Evolutionary conservation across 2,888 invertebrate species (phyloP), one percentile per base, ranked within the genome.

Genomic region (Macrosoma leucophasiata): DNA sequence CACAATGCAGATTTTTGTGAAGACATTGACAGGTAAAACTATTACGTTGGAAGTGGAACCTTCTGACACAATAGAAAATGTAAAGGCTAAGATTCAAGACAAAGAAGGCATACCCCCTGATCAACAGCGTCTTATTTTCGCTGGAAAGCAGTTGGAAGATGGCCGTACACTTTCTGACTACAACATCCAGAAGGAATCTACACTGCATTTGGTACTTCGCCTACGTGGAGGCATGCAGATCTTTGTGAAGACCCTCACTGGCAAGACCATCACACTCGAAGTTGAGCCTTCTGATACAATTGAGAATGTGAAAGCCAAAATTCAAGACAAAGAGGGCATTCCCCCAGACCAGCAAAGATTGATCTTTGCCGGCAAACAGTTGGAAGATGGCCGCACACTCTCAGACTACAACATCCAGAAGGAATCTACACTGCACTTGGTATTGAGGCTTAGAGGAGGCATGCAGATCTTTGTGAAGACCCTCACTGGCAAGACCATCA

Each of bases 121-220:
- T 23, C 62, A 62, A 4, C 62, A 62, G 15, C 14, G 24, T 52
- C 10, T 95, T 62, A 95, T 95, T 70, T 96, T 96, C 67, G 95
- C 95, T 62, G 96, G 96, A 46, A 96, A 96, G 8, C 44, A 44
- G 7, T 13, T 44, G 10, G 44, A 44, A 17, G 44, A 44, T 28
- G 44, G 44, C 0, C 37, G 45, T 5, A 45, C 45, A 3, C 12
- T 41, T 0, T 42, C 39, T 0, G 44, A 44, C 6, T 44, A 44
- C 4, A 44, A 44, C 7, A 44, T 44, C 0, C 44, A 44, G 12
- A 44, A 45, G 12, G 45, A 45, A n/a, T 42, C 66, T 0, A 67
- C 66, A 1, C 30, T 47, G 8, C 46, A 47, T n/a, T 18, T 47
- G 3, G 43, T 46, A 2, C 21, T 47, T 4, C 44, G 47, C 36